Evolutionary conservation across 2,888 invertebrate genomes (phyloP).

Genomic region (Tipula confusa): DNA sequence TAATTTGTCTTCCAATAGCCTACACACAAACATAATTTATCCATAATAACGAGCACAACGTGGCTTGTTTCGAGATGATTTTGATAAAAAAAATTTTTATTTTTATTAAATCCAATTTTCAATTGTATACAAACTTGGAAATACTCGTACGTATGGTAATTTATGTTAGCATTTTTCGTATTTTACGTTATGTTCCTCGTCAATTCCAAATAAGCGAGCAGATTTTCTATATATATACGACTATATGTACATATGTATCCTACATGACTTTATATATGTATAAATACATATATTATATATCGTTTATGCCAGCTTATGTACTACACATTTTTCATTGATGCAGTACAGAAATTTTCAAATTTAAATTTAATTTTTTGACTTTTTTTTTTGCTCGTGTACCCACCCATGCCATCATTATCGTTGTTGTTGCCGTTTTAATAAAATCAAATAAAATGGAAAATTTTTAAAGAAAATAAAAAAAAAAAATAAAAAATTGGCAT

Average conservation of each 20-base stretch:
- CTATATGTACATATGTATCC: not conserved
- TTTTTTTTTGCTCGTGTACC: not conserved
- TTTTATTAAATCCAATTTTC: not conserved
- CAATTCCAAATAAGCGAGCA: not conserved
- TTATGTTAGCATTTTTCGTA: not conserved
- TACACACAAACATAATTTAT: not conserved
- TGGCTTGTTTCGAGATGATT: not conserved
- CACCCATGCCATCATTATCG: too few relatives aligned
- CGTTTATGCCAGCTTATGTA: not conserved
- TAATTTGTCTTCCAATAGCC: constrained; percentile 3
- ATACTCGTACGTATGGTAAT: not conserved
- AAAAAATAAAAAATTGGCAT: constrained; percentile 8
- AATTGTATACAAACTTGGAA: not conserved
- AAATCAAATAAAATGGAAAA: constrained; percentile 12
- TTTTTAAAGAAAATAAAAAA: too few relatives aligned
- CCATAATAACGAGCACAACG: not conserved
- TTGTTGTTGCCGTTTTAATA: constrained; percentile 6
- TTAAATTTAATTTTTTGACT: constrained; percentile 17
- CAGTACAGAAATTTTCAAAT: not conserved
- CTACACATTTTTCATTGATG: not conserved
- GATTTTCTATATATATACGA: not conserved
- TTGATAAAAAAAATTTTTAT: not conserved
- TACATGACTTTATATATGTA: too few relatives aligned
- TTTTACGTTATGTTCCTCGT: not conserved
- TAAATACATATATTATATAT: not conserved